phyloP scores from a whole-genome alignment of 2,888 invertebrate genomes.

The Ochropacha duplaris region DNA sequence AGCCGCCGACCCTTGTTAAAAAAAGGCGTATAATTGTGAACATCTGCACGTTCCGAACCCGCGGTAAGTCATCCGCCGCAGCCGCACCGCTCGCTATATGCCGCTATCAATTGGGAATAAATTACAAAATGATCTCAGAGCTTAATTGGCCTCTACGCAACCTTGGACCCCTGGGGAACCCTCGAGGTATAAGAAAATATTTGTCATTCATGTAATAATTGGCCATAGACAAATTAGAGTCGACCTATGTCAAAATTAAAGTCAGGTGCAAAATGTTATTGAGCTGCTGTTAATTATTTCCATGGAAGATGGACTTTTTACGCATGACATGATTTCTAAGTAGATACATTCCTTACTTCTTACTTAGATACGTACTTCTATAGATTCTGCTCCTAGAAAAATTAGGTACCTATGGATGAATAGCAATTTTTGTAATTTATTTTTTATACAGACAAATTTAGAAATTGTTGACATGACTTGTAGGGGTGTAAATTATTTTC shows the following conservation, averaged over 20 bases:
- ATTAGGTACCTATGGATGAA: no score
- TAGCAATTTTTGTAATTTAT: no score
- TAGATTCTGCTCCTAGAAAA: no score
- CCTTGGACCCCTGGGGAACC: conserved; percentile 17
- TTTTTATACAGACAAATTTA: no score
- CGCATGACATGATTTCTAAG: no score
- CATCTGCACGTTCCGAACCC: conserved; percentile 57
- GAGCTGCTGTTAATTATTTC: background rate
- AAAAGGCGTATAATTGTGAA: conserved; percentile 62
- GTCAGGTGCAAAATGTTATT: background rate
- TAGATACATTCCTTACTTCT: no score
- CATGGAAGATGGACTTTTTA: background rate
- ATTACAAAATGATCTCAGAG: conserved; percentile 30
- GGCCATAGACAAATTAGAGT: background rate
- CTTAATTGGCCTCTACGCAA: conserved; percentile 27
- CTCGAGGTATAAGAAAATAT: conserved; percentile 8
- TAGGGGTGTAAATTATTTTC: no score
- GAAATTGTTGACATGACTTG: no score
- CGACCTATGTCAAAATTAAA: background rate
- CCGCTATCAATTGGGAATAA: conserved; percentile 45
- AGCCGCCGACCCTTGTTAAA: conserved; percentile 12
- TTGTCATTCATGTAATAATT: background rate
- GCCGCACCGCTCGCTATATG: conserved; percentile 18
- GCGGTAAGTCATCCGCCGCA: conserved; percentile 43
- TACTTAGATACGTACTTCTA: no score